Percentiles rank a stretch among this genome's conserved stretches.
Conservation (phyloP, 2,113 vertebrate genomes). For the Rhinoderma darwinii region DNA sequence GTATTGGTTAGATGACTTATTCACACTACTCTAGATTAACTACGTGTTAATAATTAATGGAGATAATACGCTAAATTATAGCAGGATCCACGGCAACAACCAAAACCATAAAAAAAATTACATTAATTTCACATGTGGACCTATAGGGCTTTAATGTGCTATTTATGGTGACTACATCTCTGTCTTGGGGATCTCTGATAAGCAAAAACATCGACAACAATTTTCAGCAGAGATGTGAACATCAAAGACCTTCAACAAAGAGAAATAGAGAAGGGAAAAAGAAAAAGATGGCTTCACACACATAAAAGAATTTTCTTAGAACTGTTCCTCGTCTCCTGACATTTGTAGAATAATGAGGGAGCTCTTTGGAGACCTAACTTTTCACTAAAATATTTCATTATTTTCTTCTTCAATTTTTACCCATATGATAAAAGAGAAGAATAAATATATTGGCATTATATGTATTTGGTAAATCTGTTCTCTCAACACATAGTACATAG, state of each 20-base stretch:
- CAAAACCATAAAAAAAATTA: background rate
- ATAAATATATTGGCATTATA: background rate
- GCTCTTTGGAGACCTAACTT: constrained; percentile 25
- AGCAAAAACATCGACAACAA: constrained; percentile 33
- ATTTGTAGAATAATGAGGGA: constrained; percentile 38
- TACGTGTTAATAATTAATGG: background rate
- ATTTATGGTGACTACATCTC: background rate
- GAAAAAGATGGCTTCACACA: constrained; percentile 35
- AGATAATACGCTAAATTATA: background rate
- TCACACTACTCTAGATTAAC: background rate
- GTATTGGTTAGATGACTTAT: background rate
- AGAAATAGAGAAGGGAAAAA: background rate
- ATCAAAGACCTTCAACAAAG: constrained; percentile 33
- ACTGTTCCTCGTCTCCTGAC: constrained; percentile 38
- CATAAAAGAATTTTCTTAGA: constrained; percentile 30
- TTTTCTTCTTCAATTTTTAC: background rate
- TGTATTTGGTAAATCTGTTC: constrained; percentile 9
- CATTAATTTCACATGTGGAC: background rate
- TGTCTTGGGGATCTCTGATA: background rate
- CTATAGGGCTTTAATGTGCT: background rate
- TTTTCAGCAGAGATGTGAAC: constrained; percentile 30
- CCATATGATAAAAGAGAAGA: background rate
- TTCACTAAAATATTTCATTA: constrained; percentile 24
- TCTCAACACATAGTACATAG: background rate
- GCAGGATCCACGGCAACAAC: background rate